Evolutionary conservation across 2,113 vertebrate genomes (phyloP).

Genomic region (Octodon degus): DNA sequence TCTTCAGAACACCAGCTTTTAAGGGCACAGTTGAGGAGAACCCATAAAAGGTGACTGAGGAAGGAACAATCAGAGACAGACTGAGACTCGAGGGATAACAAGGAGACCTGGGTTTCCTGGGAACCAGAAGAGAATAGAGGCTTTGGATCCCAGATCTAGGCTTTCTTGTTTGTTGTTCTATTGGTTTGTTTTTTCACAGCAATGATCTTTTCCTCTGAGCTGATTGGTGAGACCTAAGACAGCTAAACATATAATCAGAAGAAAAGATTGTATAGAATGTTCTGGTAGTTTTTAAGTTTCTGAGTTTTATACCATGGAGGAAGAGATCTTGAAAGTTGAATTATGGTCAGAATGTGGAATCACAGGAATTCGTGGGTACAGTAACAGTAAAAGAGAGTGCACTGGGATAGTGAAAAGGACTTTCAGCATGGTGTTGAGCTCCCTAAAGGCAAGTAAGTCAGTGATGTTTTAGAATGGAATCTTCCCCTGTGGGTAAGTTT

Average conservation of each 20-base stretch:
- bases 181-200: neutral
- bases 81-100: neutral
- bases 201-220: neutral
- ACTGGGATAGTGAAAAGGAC: neutral
- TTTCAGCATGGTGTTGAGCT: neutral
- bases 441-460: neutral
- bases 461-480: neutral
- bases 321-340: slow-evolving; percentile 20
- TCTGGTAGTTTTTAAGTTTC: slow-evolving; percentile 49
- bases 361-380: neutral
- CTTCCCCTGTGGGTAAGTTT: neutral
- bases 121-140: neutral
- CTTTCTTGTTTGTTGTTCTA: neutral
- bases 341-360: neutral
- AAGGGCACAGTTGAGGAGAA: neutral
- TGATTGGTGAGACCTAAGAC: neutral
- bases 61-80: neutral
- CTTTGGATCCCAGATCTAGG: slow-evolving; percentile 5
- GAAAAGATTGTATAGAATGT: slow-evolving; percentile 7
- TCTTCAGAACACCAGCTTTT: slow-evolving; percentile 33
- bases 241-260: neutral
- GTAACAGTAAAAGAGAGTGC: neutral
- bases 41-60: neutral
- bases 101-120: neutral
- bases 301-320: neutral